These are phyloP conservation scores for Dorcus parallelipipedus DNA, from an alignment of 2,888 invertebrate genomes.

Conservation along the genomic window DNA sequence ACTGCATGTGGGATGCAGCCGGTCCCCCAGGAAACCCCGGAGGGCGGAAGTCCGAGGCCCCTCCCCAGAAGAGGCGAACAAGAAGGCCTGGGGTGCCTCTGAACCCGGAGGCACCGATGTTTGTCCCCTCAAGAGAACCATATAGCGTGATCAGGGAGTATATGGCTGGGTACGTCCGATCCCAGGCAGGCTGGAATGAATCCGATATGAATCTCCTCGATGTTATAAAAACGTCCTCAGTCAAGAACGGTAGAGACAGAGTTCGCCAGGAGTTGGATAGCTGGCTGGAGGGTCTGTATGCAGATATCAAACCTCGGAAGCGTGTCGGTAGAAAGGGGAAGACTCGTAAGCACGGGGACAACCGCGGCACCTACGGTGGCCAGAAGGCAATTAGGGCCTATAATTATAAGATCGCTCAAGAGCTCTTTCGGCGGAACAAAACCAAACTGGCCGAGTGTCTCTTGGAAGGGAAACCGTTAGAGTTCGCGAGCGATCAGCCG, in stretches of 20 bases:
- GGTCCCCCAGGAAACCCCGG: too few species aligned
- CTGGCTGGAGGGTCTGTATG: background rate
- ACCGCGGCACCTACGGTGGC: background rate
- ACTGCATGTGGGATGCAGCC: too few species aligned
- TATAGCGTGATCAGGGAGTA: background rate
- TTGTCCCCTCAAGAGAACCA: too few species aligned
- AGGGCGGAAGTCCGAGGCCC: too few species aligned
- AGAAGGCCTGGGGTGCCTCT: too few species aligned
- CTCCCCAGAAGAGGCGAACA: too few species aligned
- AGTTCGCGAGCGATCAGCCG: background rate
- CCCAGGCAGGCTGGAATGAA: background rate
- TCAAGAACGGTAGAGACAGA: background rate
- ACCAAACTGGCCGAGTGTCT: background rate
- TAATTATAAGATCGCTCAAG: constrained; percentile 6
- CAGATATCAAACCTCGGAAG: background rate
- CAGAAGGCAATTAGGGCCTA: background rate
- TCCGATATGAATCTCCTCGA: background rate
- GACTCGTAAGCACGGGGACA: background rate
- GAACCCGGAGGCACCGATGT: too few species aligned
- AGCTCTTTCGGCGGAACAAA: background rate
- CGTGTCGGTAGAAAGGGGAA: background rate
- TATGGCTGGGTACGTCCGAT: background rate
- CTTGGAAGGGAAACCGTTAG: background rate
- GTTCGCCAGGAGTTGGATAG: background rate
- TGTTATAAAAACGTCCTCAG: background rate